Evolutionary conservation across 2,113 vertebrate species (phyloP).

Genomic region (Athene cunicularia): DNA sequence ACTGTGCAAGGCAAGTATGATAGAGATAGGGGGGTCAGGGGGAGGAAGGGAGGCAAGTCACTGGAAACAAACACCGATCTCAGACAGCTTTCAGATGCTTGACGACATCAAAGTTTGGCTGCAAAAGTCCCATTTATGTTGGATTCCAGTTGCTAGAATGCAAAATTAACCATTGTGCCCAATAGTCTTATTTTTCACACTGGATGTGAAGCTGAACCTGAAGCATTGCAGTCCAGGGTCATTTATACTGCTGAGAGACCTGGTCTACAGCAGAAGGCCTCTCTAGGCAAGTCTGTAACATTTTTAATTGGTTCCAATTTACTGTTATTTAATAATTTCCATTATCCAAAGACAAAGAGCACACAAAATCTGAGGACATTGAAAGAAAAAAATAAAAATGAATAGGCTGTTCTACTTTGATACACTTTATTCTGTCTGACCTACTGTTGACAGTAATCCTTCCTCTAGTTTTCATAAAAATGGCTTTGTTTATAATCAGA

Average conservation of each 20-base stretch:
- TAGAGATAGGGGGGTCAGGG: rapidly evolving
- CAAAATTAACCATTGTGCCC: not conserved
- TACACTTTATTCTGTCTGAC: not conserved
- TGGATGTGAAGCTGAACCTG: not conserved
- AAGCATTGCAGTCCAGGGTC: not conserved
- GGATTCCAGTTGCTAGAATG: not conserved
- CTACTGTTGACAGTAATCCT: not conserved
- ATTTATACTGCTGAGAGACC: not conserved
- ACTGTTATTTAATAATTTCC: not conserved
- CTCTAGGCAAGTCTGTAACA: not conserved
- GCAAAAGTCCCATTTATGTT: not conserved
- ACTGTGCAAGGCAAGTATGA: not conserved
- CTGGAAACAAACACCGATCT: not conserved
- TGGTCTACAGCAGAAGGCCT: not conserved
- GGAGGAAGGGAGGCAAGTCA: not conserved
- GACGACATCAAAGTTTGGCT: not conserved
- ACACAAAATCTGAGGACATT: not conserved
- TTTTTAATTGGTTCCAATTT: not conserved
- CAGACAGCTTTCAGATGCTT: not conserved
- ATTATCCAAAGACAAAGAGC: not conserved
- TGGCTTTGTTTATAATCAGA: not conserved
- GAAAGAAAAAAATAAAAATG: not conserved
- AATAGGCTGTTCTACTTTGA: not conserved
- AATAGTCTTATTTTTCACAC: not conserved
- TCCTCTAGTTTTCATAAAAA: not conserved